Evolutionary conservation across 1,140 invertebrate genomes (phyloP), one percentile per base, ranked within the genome.

Genomic region (Triops cancriformis): DNA sequence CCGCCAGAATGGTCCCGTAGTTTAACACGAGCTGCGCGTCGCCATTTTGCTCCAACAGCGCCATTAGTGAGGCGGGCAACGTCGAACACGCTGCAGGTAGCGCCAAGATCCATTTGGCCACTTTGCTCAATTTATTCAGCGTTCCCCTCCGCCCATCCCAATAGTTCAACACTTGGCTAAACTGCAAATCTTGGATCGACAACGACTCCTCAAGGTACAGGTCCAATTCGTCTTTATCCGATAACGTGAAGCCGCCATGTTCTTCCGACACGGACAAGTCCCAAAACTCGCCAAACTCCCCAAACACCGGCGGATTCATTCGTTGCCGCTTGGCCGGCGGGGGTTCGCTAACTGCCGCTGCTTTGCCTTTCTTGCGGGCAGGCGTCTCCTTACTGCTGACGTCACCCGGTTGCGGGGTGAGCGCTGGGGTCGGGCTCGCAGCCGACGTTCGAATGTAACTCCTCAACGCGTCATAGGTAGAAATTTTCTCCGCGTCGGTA

Each of bases 41-140:
- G 14, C 51, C 51, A 14, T 64, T 64, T 64, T 64, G 51, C 14
- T 64, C 51, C 51, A 64, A 64, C 6, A 64, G 51, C 10, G 51
- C 51, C 51, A 64, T 64, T 14, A 64, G n/a, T 1, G 51, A 64
- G 14, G 51, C 51, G 51, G 51, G 51, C 23, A 64, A 64, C 9
- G 51, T 64, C 18, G 51, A 64, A 64, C 51, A 64, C 4, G 51
- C 51, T 14, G 77, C 37, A 14, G 77, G 77, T 26, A 78, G 73
- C 12, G 77, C 77, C 72, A 78, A 73, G 23, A 78, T 41, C 77
- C 77, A 78, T 74, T 26, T 74, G 27, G 77, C 77, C 42, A 78
- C 26, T 26, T 73, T 73, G 31, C 72, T 74, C 73, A 78, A 43
- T 18, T 45, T 73, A 28, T 31, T 73, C 7, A 78, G 74, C 18